Evolutionary conservation across 35 echinoderm and acorn worm genomes (phyloP), one percentile per base, ranked within the genome.

Genomic region (Strongylocentrotus purpuratus): DNA sequence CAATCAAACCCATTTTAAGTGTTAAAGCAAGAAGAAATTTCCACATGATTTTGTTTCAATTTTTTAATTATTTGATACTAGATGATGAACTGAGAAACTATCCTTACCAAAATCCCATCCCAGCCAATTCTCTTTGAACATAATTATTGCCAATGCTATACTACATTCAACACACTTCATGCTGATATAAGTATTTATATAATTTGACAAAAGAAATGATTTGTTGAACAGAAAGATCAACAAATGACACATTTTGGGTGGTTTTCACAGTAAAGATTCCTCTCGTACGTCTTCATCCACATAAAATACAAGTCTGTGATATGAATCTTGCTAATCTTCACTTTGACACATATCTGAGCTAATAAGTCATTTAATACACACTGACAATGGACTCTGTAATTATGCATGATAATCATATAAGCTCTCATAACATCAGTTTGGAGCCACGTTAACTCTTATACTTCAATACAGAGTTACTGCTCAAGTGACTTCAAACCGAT

Each of bases 91-190:
- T 55, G 50, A 55, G 7, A 55, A 55, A 55, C 35, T 41, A 41
- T 41, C 35, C 35, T 41, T 41, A 41, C 35, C 35, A 14, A 9
- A 59, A 59, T 59, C 61, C 61, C 61, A 20, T 28, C 61, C 61
- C 61, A 4, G 18, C 20, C 65, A 28, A 22, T n/a, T 15, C 7
- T 22, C 50, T 7, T 78, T 28, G 20, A 78, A 78, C 65, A 28
- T n/a, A 78, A 8, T 78, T 78, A 78, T 78, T 78, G 65, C 65
- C 20, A 78, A 59, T 78, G 5, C 65, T 78, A 78, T 28, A 28
- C 65, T 78, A 78, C 65, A 78, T 78, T 78, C 65, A 78, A 78
- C 65, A 78, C 65, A 78, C 65, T 28, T 78, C 65, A 78, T 78
- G 65, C 22, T 78, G 17, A 71, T 25, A 71, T 71, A 7, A 28